phyloP scores from a whole-genome alignment of 2,888 invertebrate species.

The Acleris emargana region DNA sequence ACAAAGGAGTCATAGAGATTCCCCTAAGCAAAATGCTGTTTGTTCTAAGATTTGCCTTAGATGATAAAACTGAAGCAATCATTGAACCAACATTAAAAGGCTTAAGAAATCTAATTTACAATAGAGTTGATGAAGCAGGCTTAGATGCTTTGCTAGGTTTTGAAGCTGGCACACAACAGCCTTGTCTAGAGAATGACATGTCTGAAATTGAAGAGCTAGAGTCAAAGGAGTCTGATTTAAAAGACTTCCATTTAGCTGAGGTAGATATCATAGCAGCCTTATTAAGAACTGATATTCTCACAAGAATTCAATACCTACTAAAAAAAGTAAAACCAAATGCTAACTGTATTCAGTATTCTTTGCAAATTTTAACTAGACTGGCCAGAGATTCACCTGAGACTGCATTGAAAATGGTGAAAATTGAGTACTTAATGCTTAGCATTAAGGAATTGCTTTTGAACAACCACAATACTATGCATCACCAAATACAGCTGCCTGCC shows the following conservation, averaged over 20 bases:
- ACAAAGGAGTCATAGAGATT: conserved; percentile 89
- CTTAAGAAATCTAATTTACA: conserved; percentile 89
- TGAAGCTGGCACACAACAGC: conserved; percentile 86
- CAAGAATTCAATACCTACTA: conserved; percentile 90
- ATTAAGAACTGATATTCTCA: conserved; percentile 89
- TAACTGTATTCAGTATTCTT: conserved; percentile 87
- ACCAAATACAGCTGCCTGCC: conserved; percentile 85
- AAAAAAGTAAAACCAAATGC: conserved; percentile 87
- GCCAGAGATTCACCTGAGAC: conserved; percentile 89
- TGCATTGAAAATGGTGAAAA: conserved; percentile 85
- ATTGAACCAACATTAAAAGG: conserved; percentile 90
- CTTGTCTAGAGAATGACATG: conserved; percentile 80
- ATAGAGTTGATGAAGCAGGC: conserved; percentile 90
- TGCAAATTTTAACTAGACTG: conserved; percentile 91
- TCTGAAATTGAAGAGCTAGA: conserved; percentile 82
- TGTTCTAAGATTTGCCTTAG: conserved; percentile 92
- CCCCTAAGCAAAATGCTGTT: conserved; percentile 91
- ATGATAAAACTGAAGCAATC: conserved; percentile 88
- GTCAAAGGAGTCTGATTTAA: conserved; percentile 85
- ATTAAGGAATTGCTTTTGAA: conserved; percentile 84
- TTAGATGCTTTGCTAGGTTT: conserved; percentile 88
- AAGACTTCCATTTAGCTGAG: conserved; percentile 94
- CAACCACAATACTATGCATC: conserved; percentile 64
- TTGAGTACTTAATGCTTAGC: conserved; percentile 85
- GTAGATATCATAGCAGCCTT: conserved; percentile 90